Evolutionary conservation across 1,140 invertebrate species (phyloP), one percentile per base, ranked within the genome.

Genomic region (Drosophila santomea): DNA sequence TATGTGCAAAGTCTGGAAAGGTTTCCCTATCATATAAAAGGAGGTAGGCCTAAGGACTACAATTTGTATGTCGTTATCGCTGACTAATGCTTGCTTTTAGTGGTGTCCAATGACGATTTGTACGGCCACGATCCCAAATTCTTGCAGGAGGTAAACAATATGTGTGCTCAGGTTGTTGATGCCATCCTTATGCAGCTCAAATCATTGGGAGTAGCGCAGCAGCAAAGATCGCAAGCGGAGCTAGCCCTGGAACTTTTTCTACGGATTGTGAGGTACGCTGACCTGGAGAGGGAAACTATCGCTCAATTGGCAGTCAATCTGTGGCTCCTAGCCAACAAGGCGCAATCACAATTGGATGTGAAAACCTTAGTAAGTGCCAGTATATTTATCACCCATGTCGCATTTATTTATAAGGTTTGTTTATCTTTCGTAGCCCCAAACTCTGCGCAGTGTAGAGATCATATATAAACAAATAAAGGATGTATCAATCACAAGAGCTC

Each of bases 61-160:
- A 14, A 39, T 15, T 15, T 10, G 1, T 0, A 23, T 10, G 15
- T 4, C 12, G 11, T 0, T 38, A 2, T 28, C 1, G 3, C 17
- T 7, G 15, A 51, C 4, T 23, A 23, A 28, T 17, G 15, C 7
- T 5, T n/a, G 11, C 3, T 43, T 64, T 0, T 43, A 92, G 97
- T 99, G 55, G 96, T 98, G 91, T 98, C 98, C 2, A 99, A 99
- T 92, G 98, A 99, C 92, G 94, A 95, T 51, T 93, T 99, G n/a
- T 99, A 99, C 92, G 98, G 97, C 2, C 95, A 95, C 43, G 97
- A 98, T 93, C 94, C 95, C 28, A 97, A 98, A 92, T 99, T 97
- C 92, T 93, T 98, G 11, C 92, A 92, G 4, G 97, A 97, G 93
- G 93, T 98, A 0, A 96, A 97, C 78, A 95, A 95, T 80, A 95